Evolutionary conservation across 2,113 vertebrate species (phyloP), one percentile per base, ranked within the genome.

Genomic region (Sturnira hondurensis): DNA sequence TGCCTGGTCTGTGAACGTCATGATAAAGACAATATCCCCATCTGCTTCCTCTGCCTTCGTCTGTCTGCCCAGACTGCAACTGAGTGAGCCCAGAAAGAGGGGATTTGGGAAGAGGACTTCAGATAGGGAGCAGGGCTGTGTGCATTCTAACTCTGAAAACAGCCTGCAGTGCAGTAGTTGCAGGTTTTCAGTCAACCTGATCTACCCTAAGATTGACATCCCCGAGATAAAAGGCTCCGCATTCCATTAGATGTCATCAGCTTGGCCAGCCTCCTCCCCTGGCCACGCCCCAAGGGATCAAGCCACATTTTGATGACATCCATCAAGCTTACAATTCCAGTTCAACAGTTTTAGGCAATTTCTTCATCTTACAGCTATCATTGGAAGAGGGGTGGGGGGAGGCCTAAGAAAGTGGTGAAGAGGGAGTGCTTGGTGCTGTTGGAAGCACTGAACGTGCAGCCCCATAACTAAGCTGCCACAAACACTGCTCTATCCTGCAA

Each of bases 401-500:
- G 84, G 58, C 12, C 4, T 56, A 50, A 56, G 86, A 50, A 45
- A 41, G 74, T 31, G 52, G 50, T 20, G 28, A 77, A 91, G 92
- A 95, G 96, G 2, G 70, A 68, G 65, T 96, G 94, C 81, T 97
- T 36, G 84, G 74, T 43, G 92, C 95, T 95, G 93, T 93, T 94
- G 97, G 98, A 98, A 97, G 98, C 87, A 97, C 24, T 0, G 0
- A 85, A 95, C 1, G 20, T 71, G 52, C 5, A 68, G 95, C 94
- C 95, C 96, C 91, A 90, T 97, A 98, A 98, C 97, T 96, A 98
- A 97, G 97, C 98, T 97, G 98, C 98, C 98, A 98, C 89, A 97
- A 98, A 98, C 97, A 95, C 97, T 84, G 96, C 96, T 92, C 94
- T 98, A 95, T 96, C 97, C 97, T 97, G 96, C 94, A 98, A 97